Evolutionary conservation across 1,140 invertebrate species (phyloP), one percentile per base, ranked within the genome.

Genomic region (Ectropis grisescens): DNA sequence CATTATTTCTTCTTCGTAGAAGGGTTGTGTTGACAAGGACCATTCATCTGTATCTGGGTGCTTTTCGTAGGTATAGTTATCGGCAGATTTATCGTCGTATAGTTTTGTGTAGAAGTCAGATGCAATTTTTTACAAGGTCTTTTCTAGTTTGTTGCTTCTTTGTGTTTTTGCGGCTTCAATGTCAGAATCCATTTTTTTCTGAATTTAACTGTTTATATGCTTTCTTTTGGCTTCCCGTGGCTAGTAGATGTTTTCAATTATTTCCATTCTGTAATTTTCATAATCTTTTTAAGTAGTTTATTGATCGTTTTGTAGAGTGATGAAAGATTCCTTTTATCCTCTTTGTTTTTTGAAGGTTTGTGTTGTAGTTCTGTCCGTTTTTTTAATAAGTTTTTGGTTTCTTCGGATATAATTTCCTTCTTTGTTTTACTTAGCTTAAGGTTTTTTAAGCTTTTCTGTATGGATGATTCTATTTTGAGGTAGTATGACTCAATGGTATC

Each of bases 231-330:
- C 42, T 44, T 31, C 33, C 32, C 0, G 36, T 45, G 1, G 2
- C 9, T 2, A 10, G n/a, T 13, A 38, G 29, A 23, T 38, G 27
- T 19, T 39, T 28, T 39, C 33, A 23, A 45, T 38, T 16, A 40
- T 13, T 44, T 37, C 11, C 15, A 37, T 37, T 39, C 49, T 47
- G 33, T 53, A 29, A 5, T 49, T 44, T 33, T 49, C 25, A 23
- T 48, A 48, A 2, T 46, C 53, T 28, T 33, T 46, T 37, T 49
- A 2, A 52, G 16, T 29, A 30, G 9, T 36, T 57, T 57, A 3
- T 43, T 47, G 38, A 32, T 47, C 6, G 11, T 36, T 47, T 54
- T 54, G 13, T 41, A 54, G 2, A 49, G 34, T 10, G 7, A 1
- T 10, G 43, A 24, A 1, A 54, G 30, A 31, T 54, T 34, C 33